Percentiles rank a stretch among this genome's conserved stretches.
Conservation (phyloP, 35 echinoderm and acorn worm genomes). For the Amphiura filiformis region DNA sequence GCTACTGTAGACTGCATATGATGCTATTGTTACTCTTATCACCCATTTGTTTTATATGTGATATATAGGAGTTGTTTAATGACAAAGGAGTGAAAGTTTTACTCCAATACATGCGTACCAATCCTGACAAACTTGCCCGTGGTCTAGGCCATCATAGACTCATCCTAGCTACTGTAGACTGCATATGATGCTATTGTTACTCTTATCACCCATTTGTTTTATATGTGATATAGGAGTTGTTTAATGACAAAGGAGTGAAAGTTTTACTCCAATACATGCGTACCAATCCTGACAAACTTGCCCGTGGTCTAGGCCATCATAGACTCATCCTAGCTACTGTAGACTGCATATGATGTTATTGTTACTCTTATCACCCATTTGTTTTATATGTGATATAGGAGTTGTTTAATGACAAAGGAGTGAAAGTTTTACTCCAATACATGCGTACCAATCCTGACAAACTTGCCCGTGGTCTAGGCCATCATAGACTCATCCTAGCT, state of each 20-base stretch:
- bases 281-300: no score
- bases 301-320: slow-evolving; percentile 81
- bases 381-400: no score
- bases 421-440: background rate
- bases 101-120: slow-evolving; percentile 61
- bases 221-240: no score
- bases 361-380: no score
- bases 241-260: no score
- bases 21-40: no score
- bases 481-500: slow-evolving; percentile 87
- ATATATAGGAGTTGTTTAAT: slow-evolving; percentile 69
- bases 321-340: slow-evolving; percentile 78
- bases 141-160: slow-evolving; percentile 88
- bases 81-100: slow-evolving; percentile 88
- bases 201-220: no score
- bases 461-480: slow-evolving; percentile 70
- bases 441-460: no score
- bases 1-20: slow-evolving; percentile 38
- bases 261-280: slow-evolving; percentile 1
- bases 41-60: no score
- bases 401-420: no score
- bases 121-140: slow-evolving; percentile 76
- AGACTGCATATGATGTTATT: no score
- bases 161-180: slow-evolving; percentile 65
- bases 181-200: background rate